Evolutionary conservation across 2,888 invertebrate species (phyloP), one percentile per base, ranked within the genome.

Genomic region (Scelioninae gen. 2): DNA sequence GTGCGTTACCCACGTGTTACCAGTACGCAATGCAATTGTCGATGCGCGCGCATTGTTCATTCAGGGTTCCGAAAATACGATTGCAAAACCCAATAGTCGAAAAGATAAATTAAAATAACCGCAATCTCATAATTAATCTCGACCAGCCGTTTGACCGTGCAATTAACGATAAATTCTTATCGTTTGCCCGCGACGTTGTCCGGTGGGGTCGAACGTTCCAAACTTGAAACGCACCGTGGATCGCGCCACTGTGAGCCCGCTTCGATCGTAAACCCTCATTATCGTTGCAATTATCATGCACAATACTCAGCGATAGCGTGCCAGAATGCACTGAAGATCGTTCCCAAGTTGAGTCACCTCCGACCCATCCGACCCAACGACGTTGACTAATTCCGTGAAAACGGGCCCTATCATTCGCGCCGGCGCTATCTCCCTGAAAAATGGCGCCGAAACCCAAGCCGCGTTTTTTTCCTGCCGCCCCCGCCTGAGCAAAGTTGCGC

Each of bases 271-370:
- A 81, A 82, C 78, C 80, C 82, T 83, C 81, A 83, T 83, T 83
- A 83, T 83, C 83, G 81, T 79, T 81, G 82, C 82, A 84, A 84
- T 85, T 84, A 84, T 85, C 83, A 83, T 81, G 84, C 81, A 82
- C 80, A 82, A 82, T 81, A 78, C 77, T 79, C 80, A 80, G 79
- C 81, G 82, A 79, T 83, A 80, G 84, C 83, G 84, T 84, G 84
- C 80, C 82, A 82, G 82, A 81, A 82, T 83, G 84, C 83, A 84
- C 81, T 84, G 84, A 83, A 82, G 82, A 83, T 83, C 81, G 82
- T 81, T 80, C 79, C 81, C 80, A 79, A 79, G 79, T 79, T 76
- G 78, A 79, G 78, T 80, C 80, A 79, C 81, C 82, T 79, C 78
- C 77, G 79, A 77, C 81, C 82, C 82, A 79, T 81, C 78, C 78